A percentile compares a stretch with the other conserved stretches of the same genome.
These are phyloP conservation scores for Drosophila histrio DNA, from an alignment of 2,888 invertebrate species.

Conservation along the genomic window DNA sequence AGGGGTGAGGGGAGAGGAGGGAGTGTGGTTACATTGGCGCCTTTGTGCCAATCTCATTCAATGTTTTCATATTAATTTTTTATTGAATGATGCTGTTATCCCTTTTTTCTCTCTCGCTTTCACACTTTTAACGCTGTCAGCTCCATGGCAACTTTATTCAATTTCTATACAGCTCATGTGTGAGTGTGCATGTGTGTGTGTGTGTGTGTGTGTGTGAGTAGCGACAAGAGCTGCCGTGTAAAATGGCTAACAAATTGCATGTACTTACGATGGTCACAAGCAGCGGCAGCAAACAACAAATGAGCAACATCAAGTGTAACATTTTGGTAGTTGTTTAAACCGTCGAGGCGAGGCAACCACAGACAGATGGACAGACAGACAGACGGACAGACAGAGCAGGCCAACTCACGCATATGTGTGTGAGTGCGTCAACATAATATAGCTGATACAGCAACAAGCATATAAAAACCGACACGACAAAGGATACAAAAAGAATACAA, in stretches of 20 bases:
- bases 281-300: conserved; percentile 52
- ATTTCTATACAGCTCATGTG: conserved; percentile 49
- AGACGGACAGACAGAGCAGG: background rate
- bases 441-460: conserved; percentile 47
- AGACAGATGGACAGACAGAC: conserved; percentile 26
- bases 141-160: conserved; percentile 57
- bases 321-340: conserved; percentile 64
- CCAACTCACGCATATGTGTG: background rate
- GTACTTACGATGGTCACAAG: conserved; percentile 62
- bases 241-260: conserved; percentile 76
- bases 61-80: conserved; percentile 74
- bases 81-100: conserved; percentile 64
- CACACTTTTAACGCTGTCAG: conserved; percentile 17
- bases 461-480: conserved; percentile 49
- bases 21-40: conserved; percentile 36
- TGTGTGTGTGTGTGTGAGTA: conserved; percentile 20
- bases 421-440: conserved; percentile 40
- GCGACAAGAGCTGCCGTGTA: conserved; percentile 59
- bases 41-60: conserved; percentile 62
- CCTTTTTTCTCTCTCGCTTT: background rate
- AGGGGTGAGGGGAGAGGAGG: background rate
- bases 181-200: conserved; percentile 12
- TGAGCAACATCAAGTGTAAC: conserved; percentile 57
- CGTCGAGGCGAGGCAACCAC: conserved; percentile 51
- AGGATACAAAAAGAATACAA: conserved; percentile 33